Evolutionary conservation across 1,140 invertebrate species (phyloP), one percentile per base, ranked within the genome.

Genomic region (Arion vulgaris): DNA sequence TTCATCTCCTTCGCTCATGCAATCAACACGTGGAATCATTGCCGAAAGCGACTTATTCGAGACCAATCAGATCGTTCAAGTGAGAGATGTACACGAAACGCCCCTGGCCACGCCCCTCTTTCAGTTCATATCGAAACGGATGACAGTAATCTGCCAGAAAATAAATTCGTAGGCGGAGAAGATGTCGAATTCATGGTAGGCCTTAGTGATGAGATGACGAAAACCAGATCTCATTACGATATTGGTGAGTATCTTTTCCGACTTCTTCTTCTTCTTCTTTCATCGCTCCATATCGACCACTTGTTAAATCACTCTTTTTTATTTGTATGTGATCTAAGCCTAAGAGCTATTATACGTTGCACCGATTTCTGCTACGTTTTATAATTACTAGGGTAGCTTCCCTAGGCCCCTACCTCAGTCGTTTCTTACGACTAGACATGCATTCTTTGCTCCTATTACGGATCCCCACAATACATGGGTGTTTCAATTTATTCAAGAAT

Each of bases 1-100:
- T 1, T 89, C 34, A 75, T 89, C 51, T 81, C 85, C 1, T 83
- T 86, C 38, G 86, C 74, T 23, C 88, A 89, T 69, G 86, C 85
- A 1, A 73, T 89, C 72, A 86, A 88, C 71, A 82, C 86, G n/a
- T 89, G 87, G 88, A 80, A 86, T 62, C 86, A 87, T 72, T 89
- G 87, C 75, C 75, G 81, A 23, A 76, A 83, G n/a, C 82, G 87
- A 7, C 84, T 86, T 26, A 86, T 89, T 45, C 28, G 26, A 23
- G 78, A 80, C 78, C 78, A 80, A 26, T 80, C 78, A 1, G 68
- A 80, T 38, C 62, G 45, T 9, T 69, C 78, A 1, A 45, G 62
- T 23, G 78, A 80, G 41, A 80, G 45, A 36, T 34, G 13, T 19
- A 34, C 1, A 17, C 62, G 78, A 1, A 4, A 23, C 5, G 57